Percentiles rank a stretch among this genome's conserved stretches.
Conservation (phyloP, 2,797 vertebrate genomes). For the Knipowitschia caucasica region DNA sequence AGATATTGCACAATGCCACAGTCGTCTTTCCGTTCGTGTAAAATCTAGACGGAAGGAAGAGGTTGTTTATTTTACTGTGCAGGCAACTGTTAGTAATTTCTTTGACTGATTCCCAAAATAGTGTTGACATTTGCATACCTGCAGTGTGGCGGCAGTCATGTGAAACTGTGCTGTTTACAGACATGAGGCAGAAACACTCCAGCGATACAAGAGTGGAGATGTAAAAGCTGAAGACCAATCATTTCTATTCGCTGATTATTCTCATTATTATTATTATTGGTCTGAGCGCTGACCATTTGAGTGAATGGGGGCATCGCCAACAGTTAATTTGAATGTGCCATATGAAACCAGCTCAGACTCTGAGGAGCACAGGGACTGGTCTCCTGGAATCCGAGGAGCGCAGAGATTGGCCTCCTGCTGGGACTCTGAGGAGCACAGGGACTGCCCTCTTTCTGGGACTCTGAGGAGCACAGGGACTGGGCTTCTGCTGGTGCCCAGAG, state of each 20-base stretch:
- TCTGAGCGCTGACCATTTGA: neutral
- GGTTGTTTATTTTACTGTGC: slow-evolving; percentile 20
- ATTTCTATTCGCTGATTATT: too few relatives aligned
- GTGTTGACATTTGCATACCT: slow-evolving; percentile 57
- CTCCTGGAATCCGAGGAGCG: too few relatives aligned
- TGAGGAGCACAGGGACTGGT: neutral
- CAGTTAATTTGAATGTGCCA: neutral
- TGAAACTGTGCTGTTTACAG: slow-evolving; percentile 54
- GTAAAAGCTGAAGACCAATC: too few relatives aligned
- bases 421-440: too few relatives aligned
- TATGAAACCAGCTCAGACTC: neutral
- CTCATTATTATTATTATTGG: slow-evolving; percentile 13
- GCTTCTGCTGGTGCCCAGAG: too few relatives aligned
- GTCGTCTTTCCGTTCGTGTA: too few relatives aligned
- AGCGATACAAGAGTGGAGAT: neutral
- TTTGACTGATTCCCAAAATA: slow-evolving; percentile 59
- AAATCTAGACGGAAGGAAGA: neutral
- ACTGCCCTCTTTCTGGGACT: too few relatives aligned
- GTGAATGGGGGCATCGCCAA: neutral
- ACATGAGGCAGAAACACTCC: slow-evolving; percentile 41
- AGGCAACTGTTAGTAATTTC: slow-evolving; percentile 44
- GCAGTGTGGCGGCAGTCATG: slow-evolving; percentile 48
- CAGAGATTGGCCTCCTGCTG: too few relatives aligned
- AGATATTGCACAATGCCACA: neutral
- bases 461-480: too few relatives aligned